Base-by-base conservation (phyloP, 2,113 vertebrate species). In the Perca fluviatilis region DNA sequence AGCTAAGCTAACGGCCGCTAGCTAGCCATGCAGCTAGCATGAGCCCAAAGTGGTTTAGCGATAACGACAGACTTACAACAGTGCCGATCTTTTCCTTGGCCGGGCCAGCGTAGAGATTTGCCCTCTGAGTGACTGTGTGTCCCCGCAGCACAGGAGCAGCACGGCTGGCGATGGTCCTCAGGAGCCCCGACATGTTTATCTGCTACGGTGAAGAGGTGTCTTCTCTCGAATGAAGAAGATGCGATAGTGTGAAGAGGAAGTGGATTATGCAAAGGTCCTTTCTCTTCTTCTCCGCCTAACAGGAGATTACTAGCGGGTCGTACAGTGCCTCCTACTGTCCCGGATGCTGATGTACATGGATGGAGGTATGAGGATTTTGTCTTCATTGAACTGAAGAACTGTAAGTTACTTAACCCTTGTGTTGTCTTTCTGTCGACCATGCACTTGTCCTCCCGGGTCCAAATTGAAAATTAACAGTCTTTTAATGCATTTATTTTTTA, bases 31-130 rank as follows among this genome's bases (percentile, higher is more conserved):
- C 9, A 0, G 9, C 54, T 33, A 81, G 58, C 74, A 46, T 12
- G 7, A 15, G 18, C 9, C 15, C 27, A 21, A 9, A 21, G 56
- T 16, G 18, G 6, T 5, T 21, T 5, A n/a, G 2, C 1, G 4
- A n/a, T 0, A 19, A 19, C 8, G 19, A 1, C 30, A 6, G 2
- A 89, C 91, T 86, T 69, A 94, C 93, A 6, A 81, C 0, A 0
- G 46, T 0, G 0, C 92, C 89, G 12, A 94, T 15, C 6, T 78
- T 89, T 0, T 79, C 91, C 56, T 93, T 91, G 14, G 91, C 50
- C 0, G 91, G 83, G 65, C 0, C 73, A 0, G 67, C 61, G 58
- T 33, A 70, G 1, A 93, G 0, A 2, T 43, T 87, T 0, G 93
- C 91, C 64, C 64, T 70, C 88, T 88, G 93, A 0, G 7, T 16